phyloP scores from a whole-genome alignment of 2,797 vertebrate genomes.

The Hirundo rustica region DNA sequence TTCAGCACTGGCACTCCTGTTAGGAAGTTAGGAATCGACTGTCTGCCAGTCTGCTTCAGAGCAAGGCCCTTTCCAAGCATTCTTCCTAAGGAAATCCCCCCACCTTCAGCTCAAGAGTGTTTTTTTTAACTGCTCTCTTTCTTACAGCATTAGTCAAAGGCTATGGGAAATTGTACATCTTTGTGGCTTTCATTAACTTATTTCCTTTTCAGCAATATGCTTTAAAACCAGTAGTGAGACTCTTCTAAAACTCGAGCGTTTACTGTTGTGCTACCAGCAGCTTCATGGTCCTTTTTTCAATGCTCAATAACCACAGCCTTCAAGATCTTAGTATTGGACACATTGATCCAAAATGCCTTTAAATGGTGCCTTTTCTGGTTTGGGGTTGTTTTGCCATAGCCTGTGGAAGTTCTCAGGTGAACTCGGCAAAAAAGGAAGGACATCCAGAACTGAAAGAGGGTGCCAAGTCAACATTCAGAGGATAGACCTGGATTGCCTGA shows the following conservation, averaged over 20 bases:
- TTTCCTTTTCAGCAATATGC: constrained; percentile 14
- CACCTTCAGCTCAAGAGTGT: not conserved
- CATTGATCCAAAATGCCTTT: not conserved
- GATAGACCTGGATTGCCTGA: not conserved
- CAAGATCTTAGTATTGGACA: not conserved
- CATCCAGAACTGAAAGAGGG: not conserved
- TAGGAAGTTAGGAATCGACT: not conserved
- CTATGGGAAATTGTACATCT: constrained; percentile 28
- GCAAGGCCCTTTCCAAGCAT: not conserved
- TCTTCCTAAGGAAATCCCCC: constrained; percentile 47
- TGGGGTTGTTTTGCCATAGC: not conserved
- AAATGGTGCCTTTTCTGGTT: not conserved
- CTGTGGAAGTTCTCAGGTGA: not conserved
- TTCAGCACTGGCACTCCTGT: not conserved
- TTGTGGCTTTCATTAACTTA: constrained; percentile 43
- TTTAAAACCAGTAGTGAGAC: constrained; percentile 30
- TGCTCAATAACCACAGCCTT: not conserved
- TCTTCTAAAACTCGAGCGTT: not conserved
- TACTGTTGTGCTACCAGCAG: not conserved
- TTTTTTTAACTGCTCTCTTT: not conserved
- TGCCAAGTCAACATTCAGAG: not conserved
- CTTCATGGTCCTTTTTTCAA: not conserved
- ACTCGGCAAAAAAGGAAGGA: not conserved
- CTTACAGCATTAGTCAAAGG: constrained; percentile 39
- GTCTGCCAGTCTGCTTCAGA: not conserved